Conservation (phyloP, 2,888 invertebrate species). For the Nomada goodeniana region DNA sequence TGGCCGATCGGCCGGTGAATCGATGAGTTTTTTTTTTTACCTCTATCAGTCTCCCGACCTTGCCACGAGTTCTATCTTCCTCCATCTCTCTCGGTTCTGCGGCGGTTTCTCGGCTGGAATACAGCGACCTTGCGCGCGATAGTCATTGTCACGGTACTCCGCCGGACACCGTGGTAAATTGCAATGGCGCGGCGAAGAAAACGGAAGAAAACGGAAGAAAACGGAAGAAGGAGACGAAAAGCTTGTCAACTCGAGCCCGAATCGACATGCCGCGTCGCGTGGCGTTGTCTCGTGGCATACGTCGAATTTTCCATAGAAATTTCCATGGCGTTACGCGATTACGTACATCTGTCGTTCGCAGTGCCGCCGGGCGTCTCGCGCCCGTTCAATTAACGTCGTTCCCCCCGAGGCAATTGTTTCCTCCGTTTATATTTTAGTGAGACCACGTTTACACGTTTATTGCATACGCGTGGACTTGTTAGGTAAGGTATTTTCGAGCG, state of each 20-base stretch:
- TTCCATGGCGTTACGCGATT: constrained; percentile 3
- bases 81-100: not conserved
- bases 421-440: not conserved
- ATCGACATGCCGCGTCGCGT: not conserved
- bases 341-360: not conserved
- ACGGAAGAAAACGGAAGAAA: constrained; percentile 44
- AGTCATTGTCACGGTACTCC: constrained; percentile 58
- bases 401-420: not conserved
- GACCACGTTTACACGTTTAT: not conserved
- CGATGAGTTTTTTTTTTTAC: constrained; percentile 36
- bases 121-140: constrained; percentile 58
- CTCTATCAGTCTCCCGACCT: constrained; percentile 27
- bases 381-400: not conserved
- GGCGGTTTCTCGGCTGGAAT: constrained; percentile 44
- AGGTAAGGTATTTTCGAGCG: not conserved
- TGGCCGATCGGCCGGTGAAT: not conserved
- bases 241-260: constrained; percentile 40
- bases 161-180: constrained; percentile 35
- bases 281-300: not conserved
- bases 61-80: constrained; percentile 6
- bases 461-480: not conserved
- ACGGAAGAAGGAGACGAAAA: not conserved
- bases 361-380: not conserved
- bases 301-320: constrained; percentile 36
- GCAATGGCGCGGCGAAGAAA: constrained; percentile 23